Base-by-base conservation (phyloP, 2,113 vertebrate species). In the Leucopsar rothschildi region DNA sequence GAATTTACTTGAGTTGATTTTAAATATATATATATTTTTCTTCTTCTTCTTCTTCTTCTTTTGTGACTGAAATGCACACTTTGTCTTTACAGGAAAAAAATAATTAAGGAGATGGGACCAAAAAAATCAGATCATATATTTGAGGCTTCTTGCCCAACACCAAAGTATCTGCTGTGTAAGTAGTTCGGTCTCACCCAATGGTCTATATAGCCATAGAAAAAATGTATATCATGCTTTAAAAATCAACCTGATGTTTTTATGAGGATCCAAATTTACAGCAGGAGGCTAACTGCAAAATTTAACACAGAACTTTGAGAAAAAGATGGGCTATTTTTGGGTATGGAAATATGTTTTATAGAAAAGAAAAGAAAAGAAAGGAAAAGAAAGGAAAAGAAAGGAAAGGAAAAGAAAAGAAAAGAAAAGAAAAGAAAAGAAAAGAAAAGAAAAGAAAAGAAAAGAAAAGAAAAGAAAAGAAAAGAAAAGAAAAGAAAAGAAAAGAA, bases 51-150 rank as follows among this genome's bases (percentile, higher is more conserved):
- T 40, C 20, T 45, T 50, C 37, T 44, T 6, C 7, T 47, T 56
- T 68, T 68, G 9, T 18, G 73, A 55, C 6, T 72, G n/a, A 91
- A 82, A 73, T 37, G 65, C 0, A 1, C 3, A 5, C 31, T 84
- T 57, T 82, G 4, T 68, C 53, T 80, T 76, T 68, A 53, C 2
- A 40, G 22, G 8, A 8, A 12, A 31, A 45, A 70, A 50, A 15
- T 4, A 40, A 21, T 4, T 1, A 68, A 71, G 19, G 19, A 6
- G 6, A 20, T 25, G 20, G 10, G 66, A n/a, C 3, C 3, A 2
- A 25, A 52, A 60, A 39, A 64, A 23, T 13, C 17, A 79, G 10
- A 31, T 37, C 12, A 35, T 72, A 13, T 10, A 14, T 28, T 11
- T 65, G 55, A 91, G 25, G 11, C 14, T 37, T 72, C 31, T 44